These are phyloP conservation scores for Psittacus erithacus DNA, from an alignment of 2,113 vertebrate species.

Conservation along the genomic window DNA sequence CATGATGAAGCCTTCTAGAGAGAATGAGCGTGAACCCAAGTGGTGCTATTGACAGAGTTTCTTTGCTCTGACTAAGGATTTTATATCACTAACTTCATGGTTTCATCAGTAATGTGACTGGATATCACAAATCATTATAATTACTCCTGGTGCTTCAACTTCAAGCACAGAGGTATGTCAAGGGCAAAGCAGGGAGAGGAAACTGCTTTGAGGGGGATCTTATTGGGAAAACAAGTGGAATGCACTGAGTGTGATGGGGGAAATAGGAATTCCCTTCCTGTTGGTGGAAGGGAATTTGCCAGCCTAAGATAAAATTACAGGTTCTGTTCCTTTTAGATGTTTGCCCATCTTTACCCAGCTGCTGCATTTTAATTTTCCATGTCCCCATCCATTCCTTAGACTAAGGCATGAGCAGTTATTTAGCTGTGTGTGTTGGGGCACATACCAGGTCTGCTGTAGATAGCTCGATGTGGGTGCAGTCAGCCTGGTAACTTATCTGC, in stretches of 20 bases:
- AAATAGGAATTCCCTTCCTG: background rate
- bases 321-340: background rate
- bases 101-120: background rate
- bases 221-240: background rate
- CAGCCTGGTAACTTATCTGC: background rate
- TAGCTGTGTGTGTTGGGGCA: background rate
- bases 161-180: background rate
- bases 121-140: background rate
- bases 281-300: background rate
- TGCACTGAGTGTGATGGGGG: background rate
- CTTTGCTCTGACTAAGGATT: background rate
- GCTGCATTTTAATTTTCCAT: background rate
- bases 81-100: background rate
- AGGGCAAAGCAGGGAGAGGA: background rate
- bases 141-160: background rate
- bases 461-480: fast-evolving
- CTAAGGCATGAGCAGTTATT: background rate
- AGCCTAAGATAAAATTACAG: background rate
- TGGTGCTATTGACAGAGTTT: background rate
- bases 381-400: background rate
- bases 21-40: background rate
- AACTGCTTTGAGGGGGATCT: background rate
- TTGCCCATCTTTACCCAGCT: background rate
- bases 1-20: background rate
- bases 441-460: background rate